Evolutionary conservation across 2,888 invertebrate genomes (phyloP).

Genomic region (Archips crataeganus): DNA sequence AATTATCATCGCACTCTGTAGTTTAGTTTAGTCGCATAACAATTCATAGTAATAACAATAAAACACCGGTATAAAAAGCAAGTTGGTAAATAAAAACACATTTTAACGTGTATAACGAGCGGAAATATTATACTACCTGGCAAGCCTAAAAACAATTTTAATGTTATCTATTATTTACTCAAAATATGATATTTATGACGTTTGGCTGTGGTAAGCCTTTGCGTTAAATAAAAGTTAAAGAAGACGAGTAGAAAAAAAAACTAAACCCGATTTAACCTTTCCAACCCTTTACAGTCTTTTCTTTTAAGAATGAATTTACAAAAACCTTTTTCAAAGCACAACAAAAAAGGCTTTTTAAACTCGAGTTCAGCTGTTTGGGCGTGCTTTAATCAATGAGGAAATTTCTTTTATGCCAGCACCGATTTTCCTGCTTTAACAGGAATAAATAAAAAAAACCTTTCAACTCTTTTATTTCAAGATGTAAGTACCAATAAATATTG

Average conservation of each 20-base stretch:
- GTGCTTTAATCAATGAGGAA: slow-evolving; percentile 31
- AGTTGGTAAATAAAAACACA: too few species aligned
- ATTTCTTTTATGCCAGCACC: slow-evolving; percentile 23
- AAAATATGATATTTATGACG: neutral
- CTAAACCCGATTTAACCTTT: slow-evolving; percentile 19
- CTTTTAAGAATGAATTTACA: slow-evolving; percentile 26
- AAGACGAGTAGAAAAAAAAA: slow-evolving; percentile 7
- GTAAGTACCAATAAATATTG: neutral
- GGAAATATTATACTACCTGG: too few species aligned
- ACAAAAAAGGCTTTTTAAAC: slow-evolving; percentile 37
- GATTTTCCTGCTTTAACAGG: neutral
- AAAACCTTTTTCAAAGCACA: slow-evolving; percentile 25
- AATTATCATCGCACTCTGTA: too few species aligned
- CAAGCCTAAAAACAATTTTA: too few species aligned
- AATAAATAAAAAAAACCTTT: slow-evolving; percentile 7
- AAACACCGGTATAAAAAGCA: too few species aligned
- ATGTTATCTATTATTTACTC: neutral
- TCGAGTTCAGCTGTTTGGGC: slow-evolving; percentile 22
- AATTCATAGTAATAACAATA: too few species aligned
- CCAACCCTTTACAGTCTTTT: slow-evolving; percentile 16
- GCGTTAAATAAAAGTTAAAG: neutral
- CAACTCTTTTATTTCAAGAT: neutral
- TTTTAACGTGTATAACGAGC: too few species aligned
- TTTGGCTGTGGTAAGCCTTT: neutral
- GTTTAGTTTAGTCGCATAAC: too few species aligned